Evolutionary conservation across 2,113 vertebrate genomes (phyloP), one percentile per base, ranked within the genome.

Genomic region (Podilymbus podiceps): DNA sequence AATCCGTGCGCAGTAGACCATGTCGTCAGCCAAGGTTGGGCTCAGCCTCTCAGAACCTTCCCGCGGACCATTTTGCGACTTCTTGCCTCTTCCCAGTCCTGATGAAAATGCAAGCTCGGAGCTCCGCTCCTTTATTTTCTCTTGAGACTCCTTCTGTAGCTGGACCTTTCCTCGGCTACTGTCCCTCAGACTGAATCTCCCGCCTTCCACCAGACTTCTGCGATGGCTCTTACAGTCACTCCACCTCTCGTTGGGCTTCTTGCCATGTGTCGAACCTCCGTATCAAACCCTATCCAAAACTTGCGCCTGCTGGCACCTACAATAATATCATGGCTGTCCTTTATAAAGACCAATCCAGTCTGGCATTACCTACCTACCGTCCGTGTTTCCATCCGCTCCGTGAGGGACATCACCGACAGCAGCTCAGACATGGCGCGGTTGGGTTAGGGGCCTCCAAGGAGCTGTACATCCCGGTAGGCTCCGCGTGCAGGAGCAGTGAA

Each of bases 401-500:
- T 1, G 7, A 30, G 7, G 18, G 35, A 13, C 24, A 18, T 23
- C 55, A 40, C 31, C 3, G 7, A 15, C 5, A 33, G 18, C 40
- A 40, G 47, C 33, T 55, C 47, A 50, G 10, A 27, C 40, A 21
- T 1, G 14, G 63, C 1, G 0, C 30, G 21, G 55, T 1, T 55
- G 55, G 15, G 24, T n/a, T n/a, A 62, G 35, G 74, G 27, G 4
- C 19, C 46, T 67, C 66, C 35, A 33, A n/a, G 60, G 68, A 60
- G 21, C 3, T 6, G 19, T 35, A 5, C 9, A 28, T 40, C 44
- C 35, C 38, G 23, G 68, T 6, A 47, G 74, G 22, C 7, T 31
- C 38, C 59, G 18, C 7, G 8, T 7, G 35, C 25, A 21, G 81
- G 31, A 83, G 25, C 18, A 16, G 22, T 5, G 66, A 38, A 35